Evolutionary conservation across 2,113 vertebrate species (phyloP), one percentile per base, ranked within the genome.

Genomic region (Aphyosemion australe): DNA sequence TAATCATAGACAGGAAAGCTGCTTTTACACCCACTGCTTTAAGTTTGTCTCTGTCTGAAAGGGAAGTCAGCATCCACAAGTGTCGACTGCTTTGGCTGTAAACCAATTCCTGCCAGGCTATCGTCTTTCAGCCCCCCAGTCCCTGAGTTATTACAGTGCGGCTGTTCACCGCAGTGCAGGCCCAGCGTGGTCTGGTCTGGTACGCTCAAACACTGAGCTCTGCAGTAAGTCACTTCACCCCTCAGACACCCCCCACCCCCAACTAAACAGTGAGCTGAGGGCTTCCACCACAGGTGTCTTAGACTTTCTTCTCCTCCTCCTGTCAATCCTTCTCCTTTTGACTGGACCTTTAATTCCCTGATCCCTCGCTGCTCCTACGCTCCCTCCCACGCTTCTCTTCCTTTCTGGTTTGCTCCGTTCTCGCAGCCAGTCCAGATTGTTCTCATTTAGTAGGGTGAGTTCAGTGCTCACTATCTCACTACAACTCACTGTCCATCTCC

Each of bases 1-100:
- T 73, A 47, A 52, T 56, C 61, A 75, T 64, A 80, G 89, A 86
- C 91, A 93, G 92, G 93, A 94, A 94, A 92, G 91, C 86, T 91
- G 82, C 80, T 73, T 86, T 91, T 65, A 53, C 88, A 78, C 65
- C 64, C 75, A 80, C 89, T 88, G 74, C 69, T 77, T 81, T 61
- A 54, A 81, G 85, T 72, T 82, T 65, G 86, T 87, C 90, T 90
- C 74, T 65, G 90, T 91, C 92, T 93, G 89, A 54, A 78, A 76
- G 76, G 85, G 84, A 88, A 88, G 87, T 89, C 82, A 71, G 53
- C 76, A 79, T 78, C 84, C 70, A 82, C 78, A 59, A 90, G 80
- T 79, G 85, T 79, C 46, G 79, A 66, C 79, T 48, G 69, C 66
- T 69, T 82, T 80, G 83, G 77, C 89, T 90, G 91, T 87, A 91